Evolutionary conservation across 2,888 invertebrate genomes (phyloP).

Genomic region (Campoplex capitator): DNA sequence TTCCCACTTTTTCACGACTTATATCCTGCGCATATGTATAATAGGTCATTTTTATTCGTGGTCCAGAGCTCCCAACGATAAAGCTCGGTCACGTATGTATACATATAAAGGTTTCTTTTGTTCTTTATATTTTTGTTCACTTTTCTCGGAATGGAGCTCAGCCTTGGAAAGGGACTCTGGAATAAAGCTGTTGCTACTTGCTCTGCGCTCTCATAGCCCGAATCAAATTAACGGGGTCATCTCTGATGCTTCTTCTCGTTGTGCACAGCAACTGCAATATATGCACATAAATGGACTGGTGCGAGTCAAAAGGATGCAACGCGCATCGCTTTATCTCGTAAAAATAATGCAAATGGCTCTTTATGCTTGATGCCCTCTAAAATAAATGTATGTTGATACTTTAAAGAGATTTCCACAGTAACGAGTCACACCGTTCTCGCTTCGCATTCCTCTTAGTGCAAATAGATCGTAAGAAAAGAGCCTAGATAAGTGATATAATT

Average conservation of each 20-base stretch:
- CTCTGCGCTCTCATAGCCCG: conserved; percentile 29
- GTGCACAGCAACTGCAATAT: conserved; percentile 12
- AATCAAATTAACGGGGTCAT: conserved; percentile 62
- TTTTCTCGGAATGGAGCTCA: conserved; percentile 42
- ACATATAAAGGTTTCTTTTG: conserved; percentile 26
- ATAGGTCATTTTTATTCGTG: conserved; percentile 61
- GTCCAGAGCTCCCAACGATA: conserved; percentile 31
- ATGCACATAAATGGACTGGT: conserved; percentile 14
- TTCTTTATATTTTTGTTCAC: conserved; percentile 29
- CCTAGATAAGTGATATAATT: not conserved
- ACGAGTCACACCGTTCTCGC: not conserved
- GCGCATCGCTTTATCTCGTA: not conserved
- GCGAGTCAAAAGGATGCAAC: conserved; percentile 4
- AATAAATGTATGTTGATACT: conserved; percentile 29
- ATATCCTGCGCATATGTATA: conserved; percentile 47
- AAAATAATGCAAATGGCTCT: conserved; percentile 23
- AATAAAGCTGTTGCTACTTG: conserved; percentile 35
- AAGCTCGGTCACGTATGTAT: conserved; percentile 6
- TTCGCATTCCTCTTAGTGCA: not conserved
- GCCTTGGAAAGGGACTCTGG: conserved; percentile 37
- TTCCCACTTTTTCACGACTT: conserved; percentile 48
- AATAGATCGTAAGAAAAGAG: conserved; percentile 2
- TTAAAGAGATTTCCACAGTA: conserved; percentile 13
- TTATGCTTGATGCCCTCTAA: conserved; percentile 4
- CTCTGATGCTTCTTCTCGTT: conserved; percentile 3